Percentiles rank a stretch among this genome's conserved stretches.
Conservation (phyloP, 2,888 invertebrate genomes). For the Agonopterix heracliana region DNA sequence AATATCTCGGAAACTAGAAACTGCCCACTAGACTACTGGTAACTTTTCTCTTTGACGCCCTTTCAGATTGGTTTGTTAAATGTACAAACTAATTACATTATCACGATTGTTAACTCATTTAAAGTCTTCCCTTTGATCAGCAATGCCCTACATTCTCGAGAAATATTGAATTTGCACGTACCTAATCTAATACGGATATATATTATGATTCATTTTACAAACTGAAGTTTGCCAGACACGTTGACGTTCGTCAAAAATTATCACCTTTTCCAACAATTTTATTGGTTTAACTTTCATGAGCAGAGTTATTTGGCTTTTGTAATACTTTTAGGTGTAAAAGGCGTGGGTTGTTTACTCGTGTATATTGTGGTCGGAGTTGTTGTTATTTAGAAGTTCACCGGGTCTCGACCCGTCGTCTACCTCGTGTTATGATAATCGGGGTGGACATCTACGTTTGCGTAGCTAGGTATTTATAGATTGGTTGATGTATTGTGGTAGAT, state of each 20-base stretch:
- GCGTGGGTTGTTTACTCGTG: not conserved
- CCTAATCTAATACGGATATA: not conserved
- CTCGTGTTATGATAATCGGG: constrained; percentile 21
- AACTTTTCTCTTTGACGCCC: too few relatives aligned
- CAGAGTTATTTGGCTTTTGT: too few relatives aligned
- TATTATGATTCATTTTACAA: not conserved
- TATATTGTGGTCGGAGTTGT: constrained; percentile 9
- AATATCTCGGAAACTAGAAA: too few relatives aligned
- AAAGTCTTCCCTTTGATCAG: not conserved
- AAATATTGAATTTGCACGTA: not conserved
- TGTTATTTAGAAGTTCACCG: constrained; percentile 19
- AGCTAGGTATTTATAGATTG: too few relatives aligned
- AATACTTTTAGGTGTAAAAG: too few relatives aligned
- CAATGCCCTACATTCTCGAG: not conserved
- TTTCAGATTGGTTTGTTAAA: too few relatives aligned
- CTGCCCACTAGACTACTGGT: too few relatives aligned
- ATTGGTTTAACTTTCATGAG: not conserved
- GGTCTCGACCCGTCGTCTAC: constrained; percentile 10
- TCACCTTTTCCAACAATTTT: not conserved
- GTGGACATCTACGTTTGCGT: constrained; percentile 8
- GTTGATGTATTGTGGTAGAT: too few relatives aligned
- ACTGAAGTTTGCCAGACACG: not conserved
- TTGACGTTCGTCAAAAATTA: constrained; percentile 1
- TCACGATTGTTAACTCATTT: too few relatives aligned
- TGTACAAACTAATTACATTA: too few relatives aligned